Percentiles rank a stretch among this genome's conserved stretches.
Evolutionary conservation across 2,113 vertebrate genomes (phyloP).

Genomic region (Percina caprodes): DNA sequence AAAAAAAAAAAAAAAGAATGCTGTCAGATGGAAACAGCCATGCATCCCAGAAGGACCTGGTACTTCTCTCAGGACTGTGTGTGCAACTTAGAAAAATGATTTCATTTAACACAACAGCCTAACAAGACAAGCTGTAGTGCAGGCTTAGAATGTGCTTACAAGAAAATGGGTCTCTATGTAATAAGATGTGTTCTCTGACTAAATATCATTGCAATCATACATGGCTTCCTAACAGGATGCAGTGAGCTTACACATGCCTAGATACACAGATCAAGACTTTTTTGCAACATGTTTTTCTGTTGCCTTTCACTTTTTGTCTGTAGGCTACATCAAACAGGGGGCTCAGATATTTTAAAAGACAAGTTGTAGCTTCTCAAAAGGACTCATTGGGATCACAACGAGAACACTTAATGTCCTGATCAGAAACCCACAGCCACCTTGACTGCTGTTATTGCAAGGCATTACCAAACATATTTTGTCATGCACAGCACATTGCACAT

Average conservation of each 20-base stretch:
- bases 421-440: constrained; percentile 30
- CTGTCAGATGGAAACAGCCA: constrained; percentile 45
- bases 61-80: constrained; percentile 3
- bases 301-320: constrained; percentile 32
- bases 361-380: background rate
- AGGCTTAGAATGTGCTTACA: constrained; percentile 5
- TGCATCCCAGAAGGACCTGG: constrained; percentile 4
- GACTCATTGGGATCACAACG: background rate
- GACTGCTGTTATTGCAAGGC: constrained; percentile 30
- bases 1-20: constrained; percentile 32
- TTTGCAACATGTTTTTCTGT: constrained; percentile 27
- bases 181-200: constrained; percentile 16
- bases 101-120: constrained; percentile 16
- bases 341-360: constrained; percentile 8
- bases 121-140: background rate
- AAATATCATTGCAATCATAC: constrained; percentile 38
- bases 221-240: constrained; percentile 62
- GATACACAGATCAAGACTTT: constrained; percentile 43
- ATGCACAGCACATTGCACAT: background rate
- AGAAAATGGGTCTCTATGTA: background rate
- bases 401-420: background rate
- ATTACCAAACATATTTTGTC: background rate
- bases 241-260: constrained; percentile 34
- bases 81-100: constrained; percentile 22
- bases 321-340: constrained; percentile 8